Evolutionary conservation across 1,140 invertebrate genomes (phyloP), one percentile per base, ranked within the genome.

Genomic region (Grapholita molesta): DNA sequence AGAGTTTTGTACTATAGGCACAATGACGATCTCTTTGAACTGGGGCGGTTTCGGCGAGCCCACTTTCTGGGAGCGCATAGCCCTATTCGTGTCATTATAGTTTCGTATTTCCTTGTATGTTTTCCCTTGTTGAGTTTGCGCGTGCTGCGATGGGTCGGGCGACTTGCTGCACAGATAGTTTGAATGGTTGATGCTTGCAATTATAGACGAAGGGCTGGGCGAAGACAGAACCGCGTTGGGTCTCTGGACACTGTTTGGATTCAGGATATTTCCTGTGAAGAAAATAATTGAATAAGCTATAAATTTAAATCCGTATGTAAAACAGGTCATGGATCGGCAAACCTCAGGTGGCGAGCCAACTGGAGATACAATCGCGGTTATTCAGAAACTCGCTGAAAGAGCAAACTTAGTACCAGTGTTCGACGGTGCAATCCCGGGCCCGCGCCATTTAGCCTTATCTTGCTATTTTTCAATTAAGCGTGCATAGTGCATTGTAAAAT

Each of bases 171-270:
- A 92, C 64, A 91, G 75, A 74, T 83, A 92, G 66, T 85, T 91
- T 0, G 90, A 90, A 28, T 92, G 90, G 68, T 92, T 92, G 69
- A 92, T 89, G 74, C 82, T 88, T 24, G 78, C 72, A 42, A 92
- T 92, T 67, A 92, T 87, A 24, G 89, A 88, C 5, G 84, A 92
- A 3, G 90, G 90, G 68, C 90, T 92, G 0, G 91, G 90, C 21
- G 91, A 91, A 0, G 88, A 90, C 65, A 87, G 82, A 75, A 84
- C 82, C 12, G 80, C 73, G 70, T 88, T 91, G 0, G 85, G 87
- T 23, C 85, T 73, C 30, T 82, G 80, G 4, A 91, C 72, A 6
- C 77, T 69, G 61, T 85, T 76, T 3, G 82, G 73, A 72, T 88
- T 86, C 55, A 89, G 55, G 55, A 79, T 67, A 66, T 48, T 48